These are phyloP conservation scores for Sula dactylatra DNA, from an alignment of 2,113 vertebrate species.

Conservation along the genomic window DNA sequence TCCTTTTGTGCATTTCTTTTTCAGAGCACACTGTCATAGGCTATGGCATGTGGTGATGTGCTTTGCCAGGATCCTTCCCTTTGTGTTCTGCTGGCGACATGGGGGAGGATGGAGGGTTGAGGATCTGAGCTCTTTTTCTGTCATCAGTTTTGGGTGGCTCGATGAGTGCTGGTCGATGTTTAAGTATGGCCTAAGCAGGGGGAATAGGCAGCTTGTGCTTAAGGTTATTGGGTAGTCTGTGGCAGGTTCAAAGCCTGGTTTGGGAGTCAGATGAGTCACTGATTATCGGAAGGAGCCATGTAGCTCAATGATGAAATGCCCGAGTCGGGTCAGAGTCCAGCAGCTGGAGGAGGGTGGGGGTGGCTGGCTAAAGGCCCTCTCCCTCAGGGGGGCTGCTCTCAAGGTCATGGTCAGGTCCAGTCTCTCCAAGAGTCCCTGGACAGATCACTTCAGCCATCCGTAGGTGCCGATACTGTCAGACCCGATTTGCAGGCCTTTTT, in stretches of 20 bases:
- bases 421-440: not conserved
- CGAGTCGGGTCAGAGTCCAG: not conserved
- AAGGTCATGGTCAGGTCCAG: not conserved
- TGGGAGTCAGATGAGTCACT: not conserved
- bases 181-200: fast-evolving
- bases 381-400: fast-evolving
- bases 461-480: not conserved
- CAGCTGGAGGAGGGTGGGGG: not conserved
- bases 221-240: not conserved
- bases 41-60: fast-evolving
- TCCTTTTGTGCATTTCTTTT: not conserved
- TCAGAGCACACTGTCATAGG: fast-evolving
- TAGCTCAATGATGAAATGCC: not conserved
- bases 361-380: not conserved
- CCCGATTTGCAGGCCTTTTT: not conserved
- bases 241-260: not conserved
- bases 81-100: not conserved
- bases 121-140: not conserved
- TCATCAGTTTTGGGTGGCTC: fast-evolving
- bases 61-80: not conserved
- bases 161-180: fast-evolving
- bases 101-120: fast-evolving
- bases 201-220: not conserved
- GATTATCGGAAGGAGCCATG: fast-evolving
- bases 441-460: not conserved